Evolutionary conservation across 2,888 invertebrate genomes (phyloP).

Genomic region (Balanococcus diminutus): DNA sequence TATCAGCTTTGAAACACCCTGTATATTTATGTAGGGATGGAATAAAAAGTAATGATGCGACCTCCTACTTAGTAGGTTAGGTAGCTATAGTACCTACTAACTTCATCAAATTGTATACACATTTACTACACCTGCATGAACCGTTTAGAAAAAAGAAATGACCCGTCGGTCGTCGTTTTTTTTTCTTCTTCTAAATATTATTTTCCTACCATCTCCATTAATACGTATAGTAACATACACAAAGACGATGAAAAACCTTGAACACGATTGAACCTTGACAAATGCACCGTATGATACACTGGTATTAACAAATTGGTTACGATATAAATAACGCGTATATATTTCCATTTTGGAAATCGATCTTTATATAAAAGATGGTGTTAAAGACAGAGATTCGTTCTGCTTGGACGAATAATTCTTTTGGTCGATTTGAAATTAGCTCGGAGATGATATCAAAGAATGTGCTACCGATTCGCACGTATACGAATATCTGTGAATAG

Average conservation of each 20-base stretch:
- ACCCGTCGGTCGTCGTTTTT: not conserved
- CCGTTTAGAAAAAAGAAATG: not conserved
- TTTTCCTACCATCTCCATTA: not conserved
- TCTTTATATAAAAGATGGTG: conserved; percentile 9
- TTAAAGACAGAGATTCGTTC: conserved; percentile 28
- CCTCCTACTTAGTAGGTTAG: too few relatives aligned
- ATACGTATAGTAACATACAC: not conserved
- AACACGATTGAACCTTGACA: conserved; percentile 51
- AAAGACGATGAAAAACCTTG: conserved; percentile 43
- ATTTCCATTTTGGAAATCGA: conserved; percentile 31
- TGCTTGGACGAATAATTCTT: conserved; percentile 15
- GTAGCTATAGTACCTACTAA: too few relatives aligned
- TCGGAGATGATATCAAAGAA: conserved; percentile 21
- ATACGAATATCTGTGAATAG: not conserved
- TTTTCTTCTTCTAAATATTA: not conserved
- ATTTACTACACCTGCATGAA: too few relatives aligned
- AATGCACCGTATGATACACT: conserved; percentile 50
- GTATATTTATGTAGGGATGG: too few relatives aligned
- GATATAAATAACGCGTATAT: conserved; percentile 45
- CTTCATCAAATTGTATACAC: too few relatives aligned
- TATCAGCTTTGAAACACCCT: too few relatives aligned
- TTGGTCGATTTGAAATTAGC: conserved; percentile 32
- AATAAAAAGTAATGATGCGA: too few relatives aligned
- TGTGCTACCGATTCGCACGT: conserved; percentile 47
- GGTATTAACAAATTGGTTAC: conserved; percentile 48